Percentiles rank a stretch among this genome's conserved stretches.
These are phyloP conservation scores for Hylaeus volcanicus DNA, from an alignment of 1,140 invertebrate genomes.

Conservation along the genomic window DNA sequence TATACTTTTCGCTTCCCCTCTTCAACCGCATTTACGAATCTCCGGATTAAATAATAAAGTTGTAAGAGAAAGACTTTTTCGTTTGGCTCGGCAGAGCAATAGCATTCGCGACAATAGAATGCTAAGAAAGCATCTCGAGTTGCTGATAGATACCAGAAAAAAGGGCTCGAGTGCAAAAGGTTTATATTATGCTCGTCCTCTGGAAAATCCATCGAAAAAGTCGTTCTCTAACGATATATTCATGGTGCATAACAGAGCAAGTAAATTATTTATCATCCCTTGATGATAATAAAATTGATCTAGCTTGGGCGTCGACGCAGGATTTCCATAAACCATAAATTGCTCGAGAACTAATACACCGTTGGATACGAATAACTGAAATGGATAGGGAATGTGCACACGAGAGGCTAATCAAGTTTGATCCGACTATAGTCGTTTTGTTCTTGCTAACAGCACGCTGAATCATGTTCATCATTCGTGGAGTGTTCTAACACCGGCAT, in stretches of 20 bases:
- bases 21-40: constrained; percentile 5
- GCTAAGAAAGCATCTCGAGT: too few relatives aligned
- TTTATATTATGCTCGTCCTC: too few relatives aligned
- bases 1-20: not conserved
- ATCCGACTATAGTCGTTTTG: not conserved
- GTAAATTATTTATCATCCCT: too few relatives aligned
- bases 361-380: not conserved
- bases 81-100: too few relatives aligned
- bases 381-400: not conserved
- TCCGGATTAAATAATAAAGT: constrained; percentile 25
- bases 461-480: too few relatives aligned
- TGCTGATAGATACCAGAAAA: too few relatives aligned
- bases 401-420: not conserved
- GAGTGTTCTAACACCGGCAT: constrained; percentile 1
- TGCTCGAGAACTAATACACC: not conserved
- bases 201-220: too few relatives aligned
- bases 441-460: not conserved
- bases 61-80: not conserved
- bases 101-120: too few relatives aligned
- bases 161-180: too few relatives aligned
- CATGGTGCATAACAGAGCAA: too few relatives aligned
- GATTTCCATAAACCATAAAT: not conserved
- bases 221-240: too few relatives aligned
- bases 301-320: constrained; percentile 1
- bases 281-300: too few relatives aligned